Conservation (phyloP, 2,797 vertebrate species). For the Malacoctenus gilli region DNA sequence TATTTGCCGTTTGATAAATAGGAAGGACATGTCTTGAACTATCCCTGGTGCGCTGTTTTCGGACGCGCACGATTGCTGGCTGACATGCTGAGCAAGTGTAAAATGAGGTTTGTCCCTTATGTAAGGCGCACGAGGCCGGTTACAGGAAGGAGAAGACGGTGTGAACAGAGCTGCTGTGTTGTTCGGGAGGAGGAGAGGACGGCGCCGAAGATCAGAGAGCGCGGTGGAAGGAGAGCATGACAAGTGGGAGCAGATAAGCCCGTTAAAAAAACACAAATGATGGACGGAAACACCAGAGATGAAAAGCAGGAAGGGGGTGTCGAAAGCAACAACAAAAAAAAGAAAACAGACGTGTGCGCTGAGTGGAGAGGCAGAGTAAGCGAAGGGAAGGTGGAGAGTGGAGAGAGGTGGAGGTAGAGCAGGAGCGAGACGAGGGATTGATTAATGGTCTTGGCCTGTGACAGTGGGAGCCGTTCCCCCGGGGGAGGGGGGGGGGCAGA, state of each 20-base stretch:
- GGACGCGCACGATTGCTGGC: neutral
- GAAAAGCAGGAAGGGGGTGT: slow-evolving; percentile 25
- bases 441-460: slow-evolving; percentile 84
- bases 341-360: slow-evolving; percentile 8
- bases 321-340: slow-evolving; percentile 25
- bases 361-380: slow-evolving; percentile 23
- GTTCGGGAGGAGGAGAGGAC: slow-evolving; percentile 25
- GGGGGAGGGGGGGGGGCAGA: slow-evolving; percentile 70
- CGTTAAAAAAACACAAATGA: slow-evolving; percentile 57
- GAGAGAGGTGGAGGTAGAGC: slow-evolving; percentile 38
- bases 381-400: slow-evolving; percentile 25
- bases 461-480: slow-evolving; percentile 80
- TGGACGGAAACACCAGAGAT: slow-evolving; percentile 40
- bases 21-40: neutral
- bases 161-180: slow-evolving; percentile 6
- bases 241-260: slow-evolving; percentile 50
- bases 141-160: neutral
- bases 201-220: slow-evolving; percentile 46
- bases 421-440: slow-evolving; percentile 75
- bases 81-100: neutral
- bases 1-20: neutral
- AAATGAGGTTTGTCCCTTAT: slow-evolving; percentile 5
- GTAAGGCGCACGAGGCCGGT: slow-evolving; percentile 2
- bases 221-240: slow-evolving; percentile 25
- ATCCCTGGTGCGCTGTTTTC: slow-evolving; percentile 5